Evolutionary conservation across 2,888 invertebrate genomes (phyloP), one percentile per base, ranked within the genome.

Genomic region (Heliothis peltigera): DNA sequence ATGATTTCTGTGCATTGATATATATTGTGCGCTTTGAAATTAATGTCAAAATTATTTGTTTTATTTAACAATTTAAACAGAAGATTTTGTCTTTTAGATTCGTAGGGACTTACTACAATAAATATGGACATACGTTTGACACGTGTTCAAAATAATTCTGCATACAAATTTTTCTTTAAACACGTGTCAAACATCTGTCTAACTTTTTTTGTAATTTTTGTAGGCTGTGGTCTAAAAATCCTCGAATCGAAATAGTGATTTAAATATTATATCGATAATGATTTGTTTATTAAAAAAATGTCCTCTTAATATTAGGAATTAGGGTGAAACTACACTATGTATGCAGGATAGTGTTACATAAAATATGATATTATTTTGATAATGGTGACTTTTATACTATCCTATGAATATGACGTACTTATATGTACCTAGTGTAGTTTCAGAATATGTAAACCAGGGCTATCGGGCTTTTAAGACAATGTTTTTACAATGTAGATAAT

Each of bases 401-500:
- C 18, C 15, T 19, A 28, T 35, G 48, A 49, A 10, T 46, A 58
- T 4, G 12, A 28, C 18, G 10, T 21, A 15, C 6, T 18, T 56
- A 8, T 47, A n/a, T n/a, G n/a, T n/a, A n/a, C n/a, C n/a, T n/a
- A 74, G 53, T 61, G 46, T 54, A 57, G 44, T 75, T 61, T 68
- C 56, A 49, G 4, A n/a, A 18, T n/a, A 46, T 21, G 53, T 42
- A 59, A 17, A n/a, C n/a, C n/a, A 17, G 21, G 56, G 18, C 48
- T 35, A 48, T 4, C 10, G 21, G 39, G 15, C 35, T 51, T 25
- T 4, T 28, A 12, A 18, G 1, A 32, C 8, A 49, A 15, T n/a
- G 48, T 15, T 17, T 25, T 17, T 25, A 15, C 3, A n/a, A n/a
- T n/a, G n/a, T 7, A 6, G 7, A 35, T 2, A 15, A 35, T 15